A percentile compares a stretch with the other conserved stretches of the same genome.
Evolutionary conservation across 2,888 invertebrate genomes (phyloP).

Genomic region (Amblyjoppa fuscipennis): DNA sequence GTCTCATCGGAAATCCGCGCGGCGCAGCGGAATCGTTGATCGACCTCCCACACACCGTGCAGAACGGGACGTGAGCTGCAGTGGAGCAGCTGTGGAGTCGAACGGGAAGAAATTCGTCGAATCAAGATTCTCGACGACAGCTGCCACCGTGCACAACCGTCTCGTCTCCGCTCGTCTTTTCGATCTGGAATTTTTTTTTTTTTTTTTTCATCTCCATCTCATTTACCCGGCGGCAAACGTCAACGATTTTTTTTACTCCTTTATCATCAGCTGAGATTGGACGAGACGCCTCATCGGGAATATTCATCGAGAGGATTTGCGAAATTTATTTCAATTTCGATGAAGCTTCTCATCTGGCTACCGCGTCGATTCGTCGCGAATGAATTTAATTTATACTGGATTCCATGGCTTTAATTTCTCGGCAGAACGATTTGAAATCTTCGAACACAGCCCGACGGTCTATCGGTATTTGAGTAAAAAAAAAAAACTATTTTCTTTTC

Average conservation of each 20-base stretch:
- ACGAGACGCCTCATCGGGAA: conserved; percentile 49
- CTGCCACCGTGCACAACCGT: conserved; percentile 66
- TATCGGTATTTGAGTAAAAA: no score
- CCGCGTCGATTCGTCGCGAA: conserved; percentile 30
- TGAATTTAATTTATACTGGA: conserved; percentile 18
- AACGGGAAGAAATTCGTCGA: conserved; percentile 60
- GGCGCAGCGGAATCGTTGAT: conserved; percentile 46
- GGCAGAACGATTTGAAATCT: neutral
- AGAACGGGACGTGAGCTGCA: conserved; percentile 63
- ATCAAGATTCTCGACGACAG: conserved; percentile 69
- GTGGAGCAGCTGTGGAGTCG: conserved; percentile 66
- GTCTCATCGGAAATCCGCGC: conserved; percentile 48
- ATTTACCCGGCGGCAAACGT: conserved; percentile 56
- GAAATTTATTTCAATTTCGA: conserved; percentile 53
- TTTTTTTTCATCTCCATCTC: conserved; percentile 62
- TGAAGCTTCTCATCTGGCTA: conserved; percentile 37
- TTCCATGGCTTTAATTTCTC: neutral
- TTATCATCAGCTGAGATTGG: conserved; percentile 46
- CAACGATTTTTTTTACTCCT: conserved; percentile 47
- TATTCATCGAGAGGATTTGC: conserved; percentile 63
- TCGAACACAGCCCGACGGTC: no score
- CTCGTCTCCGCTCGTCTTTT: conserved; percentile 34
- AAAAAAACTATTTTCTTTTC: no score
- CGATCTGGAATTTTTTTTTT: conserved; percentile 49
- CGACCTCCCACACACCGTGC: conserved; percentile 69